These are phyloP conservation scores for Corticium candelabrum DNA, from an alignment of 37 sponge, comb jelly and placozoan genomes.

Conservation along the genomic window DNA sequence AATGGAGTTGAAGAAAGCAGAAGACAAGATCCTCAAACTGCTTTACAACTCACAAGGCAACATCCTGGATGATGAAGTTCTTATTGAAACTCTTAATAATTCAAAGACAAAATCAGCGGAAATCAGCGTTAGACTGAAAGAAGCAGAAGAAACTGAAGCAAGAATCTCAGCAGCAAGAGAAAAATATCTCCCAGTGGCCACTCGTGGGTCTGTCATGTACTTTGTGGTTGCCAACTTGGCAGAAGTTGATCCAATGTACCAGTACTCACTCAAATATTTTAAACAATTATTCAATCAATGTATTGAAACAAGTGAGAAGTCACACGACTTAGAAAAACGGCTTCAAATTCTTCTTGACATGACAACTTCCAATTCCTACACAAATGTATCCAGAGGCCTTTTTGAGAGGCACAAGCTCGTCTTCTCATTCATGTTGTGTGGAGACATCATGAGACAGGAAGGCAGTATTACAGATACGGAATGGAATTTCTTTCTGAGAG, in stretches of 20 bases:
- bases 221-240: conserved; percentile 92
- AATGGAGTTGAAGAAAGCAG: conserved; percentile 81
- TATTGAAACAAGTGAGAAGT: conserved; percentile 86
- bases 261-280: conserved; percentile 99
- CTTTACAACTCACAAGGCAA: conserved; percentile 95
- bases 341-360: conserved; percentile 65
- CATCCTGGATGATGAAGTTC: conserved; percentile 92
- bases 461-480: conserved; percentile 62
- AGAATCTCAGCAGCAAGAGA: conserved; percentile 83
- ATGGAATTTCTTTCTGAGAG: conserved; percentile 97
- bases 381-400: conserved; percentile 88
- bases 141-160: conserved; percentile 91
- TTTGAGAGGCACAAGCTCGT: conserved; percentile 97
- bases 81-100: conserved; percentile 76
- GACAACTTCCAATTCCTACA: conserved; percentile 71
- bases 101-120: conserved; percentile 88
- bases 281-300: conserved; percentile 80
- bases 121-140: conserved; percentile 73
- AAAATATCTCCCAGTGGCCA: conserved; percentile 91
- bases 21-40: conserved; percentile 85
- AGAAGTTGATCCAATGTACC: conserved; percentile 99
- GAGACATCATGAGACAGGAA: conserved; percentile 82
- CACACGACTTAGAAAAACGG: conserved; percentile 56
- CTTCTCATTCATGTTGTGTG: conserved; percentile 96
- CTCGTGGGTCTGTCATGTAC: conserved; percentile 92